phyloP scores from a whole-genome alignment of 2,113 vertebrate genomes.

The Sclerurus mexicanus region DNA sequence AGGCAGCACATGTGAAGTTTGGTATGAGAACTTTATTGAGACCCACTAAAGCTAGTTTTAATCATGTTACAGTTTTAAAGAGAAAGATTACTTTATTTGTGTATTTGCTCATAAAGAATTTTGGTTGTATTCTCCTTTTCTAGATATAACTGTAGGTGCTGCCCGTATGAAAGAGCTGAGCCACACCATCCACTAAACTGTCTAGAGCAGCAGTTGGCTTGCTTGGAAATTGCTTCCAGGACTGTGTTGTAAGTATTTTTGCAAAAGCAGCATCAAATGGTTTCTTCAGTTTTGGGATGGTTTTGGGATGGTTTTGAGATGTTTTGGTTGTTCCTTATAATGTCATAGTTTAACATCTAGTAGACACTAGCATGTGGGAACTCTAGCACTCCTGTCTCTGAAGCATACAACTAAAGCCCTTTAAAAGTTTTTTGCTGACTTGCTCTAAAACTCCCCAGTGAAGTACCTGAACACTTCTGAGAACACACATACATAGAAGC shows the following conservation, averaged over 20 bases:
- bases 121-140: conserved; percentile 43
- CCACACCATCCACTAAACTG: neutral
- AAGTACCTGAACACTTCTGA: neutral
- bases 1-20: neutral
- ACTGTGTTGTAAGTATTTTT: neutral
- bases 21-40: neutral
- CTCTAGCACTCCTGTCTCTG: neutral
- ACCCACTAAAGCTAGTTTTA: neutral
- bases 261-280: neutral
- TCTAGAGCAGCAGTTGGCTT: neutral
- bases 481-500: neutral
- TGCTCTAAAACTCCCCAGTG: neutral
- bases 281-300: neutral
- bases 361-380: neutral
- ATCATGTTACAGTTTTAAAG: neutral
- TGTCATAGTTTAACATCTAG: neutral
- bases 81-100: neutral
- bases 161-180: conserved; percentile 42
- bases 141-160: conserved; percentile 43
- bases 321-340: neutral
- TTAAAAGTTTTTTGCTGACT: neutral
- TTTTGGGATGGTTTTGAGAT: neutral
- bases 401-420: neutral
- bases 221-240: neutral
- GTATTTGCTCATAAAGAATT: neutral